Evolutionary conservation across 2,888 invertebrate species (phyloP), one percentile per base, ranked within the genome.

Genomic region (Odontocolon sp.): DNA sequence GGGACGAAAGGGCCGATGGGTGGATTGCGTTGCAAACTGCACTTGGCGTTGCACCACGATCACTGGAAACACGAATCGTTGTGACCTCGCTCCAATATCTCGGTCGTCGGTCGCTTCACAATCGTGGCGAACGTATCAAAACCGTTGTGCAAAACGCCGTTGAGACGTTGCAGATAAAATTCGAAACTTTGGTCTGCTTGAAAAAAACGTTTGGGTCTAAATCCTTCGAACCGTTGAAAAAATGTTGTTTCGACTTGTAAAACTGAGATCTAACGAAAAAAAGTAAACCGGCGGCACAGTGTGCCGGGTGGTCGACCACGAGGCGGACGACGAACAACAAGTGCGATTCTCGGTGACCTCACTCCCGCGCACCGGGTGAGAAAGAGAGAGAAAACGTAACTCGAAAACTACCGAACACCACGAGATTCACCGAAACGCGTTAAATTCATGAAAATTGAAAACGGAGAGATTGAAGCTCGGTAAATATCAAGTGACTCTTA

Each of bases 61-160:
- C 28, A n/a, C n/a, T n/a, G n/a, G 45, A 31, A 50, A 52, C 66
- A 40, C 66, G 66, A 52, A 26, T 26, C 54, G 42, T 42, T 23
- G 26, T 45, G 56, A 56, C 56, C 67, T 67, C 67, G 67, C 50
- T 67, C 56, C 67, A 54, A 23, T 45, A 56, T 56, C 42, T 33
- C 45, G n/a, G 56, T 33, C 33, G 56, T 23, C 33, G 14, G 42
- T 21, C 31, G 42, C 28, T 8, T 9, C 31, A 54, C 42, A n/a
- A n/a, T n/a, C n/a, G n/a, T n/a, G n/a, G n/a, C n/a, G n/a, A n/a
- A n/a, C n/a, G n/a, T n/a, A n/a, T n/a, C n/a, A n/a, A n/a, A n/a
- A n/a, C n/a, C n/a, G n/a, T n/a, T n/a, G n/a, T n/a, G n/a, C n/a
- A n/a, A n/a, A n/a, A n/a, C n/a, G n/a, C n/a, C n/a, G n/a, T n/a